Percentiles rank a stretch among this genome's conserved stretches.
Evolutionary conservation across 1,140 invertebrate genomes (phyloP).

Genomic region (Geopemphigus sp.): DNA sequence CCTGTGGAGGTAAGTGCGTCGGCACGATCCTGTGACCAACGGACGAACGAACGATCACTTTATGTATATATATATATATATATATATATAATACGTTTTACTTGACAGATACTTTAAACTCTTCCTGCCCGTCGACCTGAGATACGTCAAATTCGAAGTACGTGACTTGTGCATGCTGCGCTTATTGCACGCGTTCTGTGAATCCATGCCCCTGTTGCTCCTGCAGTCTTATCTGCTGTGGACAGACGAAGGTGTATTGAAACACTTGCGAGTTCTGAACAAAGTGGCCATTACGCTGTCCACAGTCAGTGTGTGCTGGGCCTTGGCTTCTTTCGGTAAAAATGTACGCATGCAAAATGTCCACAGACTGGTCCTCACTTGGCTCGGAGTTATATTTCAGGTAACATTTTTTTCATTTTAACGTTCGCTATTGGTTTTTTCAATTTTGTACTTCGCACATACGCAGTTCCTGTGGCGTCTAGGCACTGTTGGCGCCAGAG

Average conservation of each 20-base stretch:
- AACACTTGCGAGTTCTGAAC: constrained; percentile 71
- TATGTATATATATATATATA: no score
- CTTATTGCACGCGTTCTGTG: constrained; percentile 80
- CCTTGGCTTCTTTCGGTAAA: constrained; percentile 85
- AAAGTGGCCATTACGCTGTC: constrained; percentile 78
- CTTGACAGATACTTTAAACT: constrained; percentile 81
- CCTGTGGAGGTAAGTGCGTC: constrained; percentile 65
- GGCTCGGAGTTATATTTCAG: constrained; percentile 84
- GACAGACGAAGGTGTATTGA: constrained; percentile 52
- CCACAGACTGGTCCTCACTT: constrained; percentile 79
- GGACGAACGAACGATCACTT: no score
- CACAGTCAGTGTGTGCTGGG: constrained; percentile 84
- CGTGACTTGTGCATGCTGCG: constrained; percentile 74
- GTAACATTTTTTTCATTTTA: constrained; percentile 53
- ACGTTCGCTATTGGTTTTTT: neutral
- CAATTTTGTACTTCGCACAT: constrained; percentile 54
- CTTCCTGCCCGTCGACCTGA: constrained; percentile 79
- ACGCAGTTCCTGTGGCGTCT: constrained; percentile 76
- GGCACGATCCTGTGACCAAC: no score
- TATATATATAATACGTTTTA: no score
- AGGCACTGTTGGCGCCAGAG: constrained; percentile 80
- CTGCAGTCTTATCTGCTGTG: constrained; percentile 76
- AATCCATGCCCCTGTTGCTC: constrained; percentile 82
- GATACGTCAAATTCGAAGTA: constrained; percentile 77
- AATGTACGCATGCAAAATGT: constrained; percentile 78